Evolutionary conservation across 2,113 vertebrate genomes (phyloP).

Genomic region (Eira barbara): DNA sequence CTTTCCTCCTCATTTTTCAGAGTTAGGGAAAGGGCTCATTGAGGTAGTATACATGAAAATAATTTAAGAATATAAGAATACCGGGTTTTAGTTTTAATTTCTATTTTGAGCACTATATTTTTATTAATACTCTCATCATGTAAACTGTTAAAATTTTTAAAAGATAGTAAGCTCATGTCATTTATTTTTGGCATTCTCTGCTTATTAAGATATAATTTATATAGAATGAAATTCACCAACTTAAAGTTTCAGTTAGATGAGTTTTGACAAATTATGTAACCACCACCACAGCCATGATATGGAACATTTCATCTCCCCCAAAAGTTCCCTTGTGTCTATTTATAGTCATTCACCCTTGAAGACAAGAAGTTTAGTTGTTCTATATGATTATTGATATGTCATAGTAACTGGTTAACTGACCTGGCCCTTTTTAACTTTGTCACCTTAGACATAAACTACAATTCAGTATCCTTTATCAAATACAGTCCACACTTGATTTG

Average conservation of each 20-base stretch:
- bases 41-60: background rate
- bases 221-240: background rate
- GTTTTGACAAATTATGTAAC: background rate
- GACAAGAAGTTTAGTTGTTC: background rate
- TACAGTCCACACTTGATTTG: background rate
- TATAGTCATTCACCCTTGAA: background rate
- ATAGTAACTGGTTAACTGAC: background rate
- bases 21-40: background rate
- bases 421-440: constrained; percentile 21
- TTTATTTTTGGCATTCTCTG: background rate
- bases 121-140: background rate
- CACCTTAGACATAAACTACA: background rate
- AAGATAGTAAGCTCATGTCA: background rate
- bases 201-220: background rate
- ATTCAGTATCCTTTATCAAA: background rate
- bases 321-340: background rate
- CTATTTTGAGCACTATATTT: constrained; percentile 7
- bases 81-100: constrained; percentile 14
- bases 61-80: background rate
- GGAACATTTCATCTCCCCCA: background rate
- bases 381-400: background rate
- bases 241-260: background rate
- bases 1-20: background rate
- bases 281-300: background rate
- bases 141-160: background rate